Conservation (phyloP, 2,797 vertebrate genomes). For the Melanotaenia nigrans region DNA sequence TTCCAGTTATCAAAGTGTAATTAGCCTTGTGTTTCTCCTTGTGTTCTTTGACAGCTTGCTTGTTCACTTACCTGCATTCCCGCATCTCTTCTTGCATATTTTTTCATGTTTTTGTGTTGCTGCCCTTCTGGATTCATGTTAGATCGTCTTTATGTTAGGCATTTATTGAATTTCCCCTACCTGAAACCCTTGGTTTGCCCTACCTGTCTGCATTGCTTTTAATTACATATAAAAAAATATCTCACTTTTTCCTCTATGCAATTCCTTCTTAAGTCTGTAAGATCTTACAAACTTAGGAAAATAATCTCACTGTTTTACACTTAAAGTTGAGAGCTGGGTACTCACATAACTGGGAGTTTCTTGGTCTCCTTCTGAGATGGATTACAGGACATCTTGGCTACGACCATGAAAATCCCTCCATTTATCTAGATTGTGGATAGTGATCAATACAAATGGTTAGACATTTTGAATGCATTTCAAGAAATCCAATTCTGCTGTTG, state of each 20-base stretch:
- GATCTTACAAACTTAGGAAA: too few relatives aligned
- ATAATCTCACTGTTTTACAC: background rate
- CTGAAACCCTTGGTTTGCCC: background rate
- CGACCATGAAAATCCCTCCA: slow-evolving; percentile 92
- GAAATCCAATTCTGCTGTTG: slow-evolving; percentile 7
- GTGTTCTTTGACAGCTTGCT: too few relatives aligned
- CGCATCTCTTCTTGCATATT: too few relatives aligned
- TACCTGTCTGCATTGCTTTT: background rate
- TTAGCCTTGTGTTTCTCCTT: background rate
- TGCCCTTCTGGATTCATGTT: too few relatives aligned
- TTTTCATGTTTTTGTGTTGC: too few relatives aligned
- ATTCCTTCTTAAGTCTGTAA: background rate
- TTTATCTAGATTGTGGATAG: slow-evolving; percentile 86
- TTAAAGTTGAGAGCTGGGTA: slow-evolving; percentile 41
- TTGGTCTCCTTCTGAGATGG: slow-evolving; percentile 95
- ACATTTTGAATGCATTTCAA: slow-evolving; percentile 14
- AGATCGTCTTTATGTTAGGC: too few relatives aligned
- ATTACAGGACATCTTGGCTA: slow-evolving; percentile 93
- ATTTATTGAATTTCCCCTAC: too few relatives aligned
- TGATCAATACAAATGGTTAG: slow-evolving; percentile 19
- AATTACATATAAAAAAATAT: background rate
- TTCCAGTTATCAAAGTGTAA: background rate
- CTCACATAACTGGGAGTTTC: slow-evolving; percentile 95
- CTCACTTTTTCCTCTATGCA: background rate
- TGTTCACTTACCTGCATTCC: too few relatives aligned